A percentile compares a stretch with the other conserved stretches of the same genome.
These are phyloP conservation scores for Aphelenchoides bicaudatus DNA, from an alignment of 2,888 invertebrate genomes.

Conservation along the genomic window DNA sequence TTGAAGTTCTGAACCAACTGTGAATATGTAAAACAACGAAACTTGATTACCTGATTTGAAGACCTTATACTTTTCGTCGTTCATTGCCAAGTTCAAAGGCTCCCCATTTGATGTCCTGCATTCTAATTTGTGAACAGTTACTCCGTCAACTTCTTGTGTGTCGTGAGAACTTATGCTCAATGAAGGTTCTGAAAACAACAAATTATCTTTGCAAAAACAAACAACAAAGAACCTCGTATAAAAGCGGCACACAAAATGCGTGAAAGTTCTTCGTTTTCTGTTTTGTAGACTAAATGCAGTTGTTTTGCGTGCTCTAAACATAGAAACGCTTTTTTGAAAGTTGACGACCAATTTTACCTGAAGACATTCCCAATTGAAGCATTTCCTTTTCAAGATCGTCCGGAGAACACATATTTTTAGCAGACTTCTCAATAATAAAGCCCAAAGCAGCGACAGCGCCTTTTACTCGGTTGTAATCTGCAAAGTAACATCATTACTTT, in stretches of 20 bases:
- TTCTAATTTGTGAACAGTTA: conserved; percentile 15
- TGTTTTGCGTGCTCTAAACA: conserved; percentile 33
- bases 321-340: conserved; percentile 19
- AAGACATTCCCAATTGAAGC: conserved; percentile 37
- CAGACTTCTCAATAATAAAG: conserved; percentile 40
- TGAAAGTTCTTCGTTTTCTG: conserved; percentile 3
- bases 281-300: conserved; percentile 25
- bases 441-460: conserved; percentile 37
- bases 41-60: conserved; percentile 24
- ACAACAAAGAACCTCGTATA: background rate
- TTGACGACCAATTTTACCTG: conserved; percentile 28
- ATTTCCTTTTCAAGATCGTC: conserved; percentile 39
- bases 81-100: conserved; percentile 20
- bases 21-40: background rate
- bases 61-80: conserved; percentile 16
- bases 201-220: conserved; percentile 3
- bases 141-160: conserved; percentile 18
- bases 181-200: conserved; percentile 26
- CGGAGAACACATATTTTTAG: conserved; percentile 34
- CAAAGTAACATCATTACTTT: conserved; percentile 7
- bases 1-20: conserved; percentile 26
- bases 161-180: conserved; percentile 11
- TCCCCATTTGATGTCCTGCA: conserved; percentile 18
- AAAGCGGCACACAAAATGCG: conserved; percentile 7
- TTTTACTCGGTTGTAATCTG: conserved; percentile 30